Conservation (phyloP, 64 coral and sea anemone genomes). For the Trachythela sp. region DNA sequence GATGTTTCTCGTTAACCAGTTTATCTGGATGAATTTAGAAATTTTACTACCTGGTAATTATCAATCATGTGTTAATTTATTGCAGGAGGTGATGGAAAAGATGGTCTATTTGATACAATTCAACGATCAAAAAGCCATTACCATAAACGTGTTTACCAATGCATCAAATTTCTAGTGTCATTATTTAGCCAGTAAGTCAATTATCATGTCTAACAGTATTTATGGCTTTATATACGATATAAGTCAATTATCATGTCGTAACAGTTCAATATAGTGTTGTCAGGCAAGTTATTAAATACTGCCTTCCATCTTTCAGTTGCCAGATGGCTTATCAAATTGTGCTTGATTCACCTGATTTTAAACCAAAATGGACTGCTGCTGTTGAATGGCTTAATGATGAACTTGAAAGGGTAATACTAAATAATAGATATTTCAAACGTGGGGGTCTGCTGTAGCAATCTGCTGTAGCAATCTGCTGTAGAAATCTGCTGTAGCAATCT, state of each 20-base stretch:
- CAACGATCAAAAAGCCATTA: slow-evolving; percentile 97
- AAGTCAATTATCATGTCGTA: not conserved
- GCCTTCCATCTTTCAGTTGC: slow-evolving; percentile 51
- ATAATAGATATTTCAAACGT: no score
- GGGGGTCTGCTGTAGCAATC: no score
- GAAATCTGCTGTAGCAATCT: no score
- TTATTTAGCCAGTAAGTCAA: slow-evolving; percentile 74
- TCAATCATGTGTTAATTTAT: slow-evolving; percentile 39
- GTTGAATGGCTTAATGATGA: slow-evolving; percentile 98
- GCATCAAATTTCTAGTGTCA: slow-evolving; percentile 94
- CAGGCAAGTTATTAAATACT: not conserved
- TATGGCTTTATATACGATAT: not conserved
- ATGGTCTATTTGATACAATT: slow-evolving; percentile 91
- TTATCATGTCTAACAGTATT: not conserved
- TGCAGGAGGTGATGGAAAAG: slow-evolving; percentile 67
- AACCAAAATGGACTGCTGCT: slow-evolving; percentile 73
- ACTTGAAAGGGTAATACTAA: slow-evolving; percentile 74
- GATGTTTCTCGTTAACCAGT: no score
- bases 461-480: no score
- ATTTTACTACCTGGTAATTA: not conserved
- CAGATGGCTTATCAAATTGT: slow-evolving; percentile 85
- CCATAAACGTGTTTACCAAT: slow-evolving; percentile 95
- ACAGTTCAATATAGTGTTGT: not conserved
- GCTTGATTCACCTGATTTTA: slow-evolving; percentile 62
- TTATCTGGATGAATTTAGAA: not conserved